Conservation (phyloP, 2,797 vertebrate genomes). For the Phoeniculus purpureus region DNA sequence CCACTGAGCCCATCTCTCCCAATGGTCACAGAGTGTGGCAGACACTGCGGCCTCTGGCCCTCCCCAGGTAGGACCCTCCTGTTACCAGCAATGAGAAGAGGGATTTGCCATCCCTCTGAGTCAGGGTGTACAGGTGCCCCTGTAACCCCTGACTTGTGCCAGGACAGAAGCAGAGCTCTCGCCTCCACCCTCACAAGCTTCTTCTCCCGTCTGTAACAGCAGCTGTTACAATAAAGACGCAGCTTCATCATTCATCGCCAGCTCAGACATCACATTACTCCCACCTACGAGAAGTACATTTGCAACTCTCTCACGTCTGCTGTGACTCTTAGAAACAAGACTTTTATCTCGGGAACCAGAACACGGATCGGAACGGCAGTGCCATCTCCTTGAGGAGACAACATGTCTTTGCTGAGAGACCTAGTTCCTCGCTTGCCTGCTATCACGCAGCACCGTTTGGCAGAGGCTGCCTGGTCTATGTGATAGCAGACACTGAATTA, state of each 20-base stretch:
- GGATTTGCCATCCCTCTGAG: neutral
- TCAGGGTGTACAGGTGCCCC: neutral
- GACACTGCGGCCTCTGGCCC: neutral
- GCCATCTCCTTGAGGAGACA: constrained; percentile 53
- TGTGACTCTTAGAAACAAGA: neutral
- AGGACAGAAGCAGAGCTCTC: neutral
- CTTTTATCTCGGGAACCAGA: constrained; percentile 22
- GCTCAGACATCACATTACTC: constrained; percentile 6
- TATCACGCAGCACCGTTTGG: constrained; percentile 41
- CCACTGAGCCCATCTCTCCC: rapidly evolving
- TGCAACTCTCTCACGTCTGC: neutral
- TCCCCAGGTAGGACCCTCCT: neutral
- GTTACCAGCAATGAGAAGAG: neutral
- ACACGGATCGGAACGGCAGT: neutral
- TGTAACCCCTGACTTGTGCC: neutral
- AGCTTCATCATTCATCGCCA: neutral
- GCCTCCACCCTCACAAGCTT: neutral
- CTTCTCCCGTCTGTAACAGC: neutral
- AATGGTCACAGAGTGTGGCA: neutral
- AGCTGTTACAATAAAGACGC: neutral
- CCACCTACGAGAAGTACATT: neutral
- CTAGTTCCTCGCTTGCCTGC: constrained; percentile 7
- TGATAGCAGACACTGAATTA: constrained; percentile 19
- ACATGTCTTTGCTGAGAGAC: neutral
- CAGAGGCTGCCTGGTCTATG: constrained; percentile 23